Base-by-base conservation (phyloP, 30 jellyfish, hydroid and myxozoan genomes). In the Cassiopea xamachana region DNA sequence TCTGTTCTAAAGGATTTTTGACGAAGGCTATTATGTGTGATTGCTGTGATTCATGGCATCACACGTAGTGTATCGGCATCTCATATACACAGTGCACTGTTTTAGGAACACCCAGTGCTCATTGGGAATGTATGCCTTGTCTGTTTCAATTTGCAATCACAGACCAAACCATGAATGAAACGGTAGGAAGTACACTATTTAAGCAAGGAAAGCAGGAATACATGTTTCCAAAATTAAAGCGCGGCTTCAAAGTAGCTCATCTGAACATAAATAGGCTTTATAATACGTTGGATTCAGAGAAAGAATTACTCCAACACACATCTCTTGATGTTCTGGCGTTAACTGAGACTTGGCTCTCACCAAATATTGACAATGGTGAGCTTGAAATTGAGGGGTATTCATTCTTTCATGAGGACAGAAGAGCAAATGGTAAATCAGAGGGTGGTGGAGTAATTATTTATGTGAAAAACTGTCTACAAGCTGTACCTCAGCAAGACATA, bases 191-290 rank as follows among this genome's bases (percentile, higher is more conserved):
- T 82, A 82, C 83, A 82, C 74, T 64, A 55, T 71, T 79, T 47
- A 86, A 85, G 87, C 80, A 27, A 85, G 93, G 87, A 73, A 48
- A 82, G 93, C 93, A 76, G 51, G 87, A 86, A 86, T 55, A 86
- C 50, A 75, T 86, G 87, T 86, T 86, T 48, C 93, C 73, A 86
- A 86, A 73, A 86, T 61, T 86, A 80, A 86, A 77, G 58, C 93
- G 95, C 85, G 95, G 95, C 90, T 91, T 87, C 39, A 77, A 77
- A 89, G 69, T 73, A 77, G 69, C 95, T 55, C 95, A 86, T 76
- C 93, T 86, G 89, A 86, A 86, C 75, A 80, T 75, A 75, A 86
- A 86, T 82, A 75, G 89, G 75, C 93, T 86, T 10, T 75, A 73
- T 82, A 86, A 86, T 76, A 86, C 74, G 82, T 73, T 86, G 69